A percentile compares a stretch with the other conserved stretches of the same genome.
These are phyloP conservation scores for Rhyacophila brunnea DNA, from an alignment of 1,140 invertebrate genomes.

Conservation along the genomic window DNA sequence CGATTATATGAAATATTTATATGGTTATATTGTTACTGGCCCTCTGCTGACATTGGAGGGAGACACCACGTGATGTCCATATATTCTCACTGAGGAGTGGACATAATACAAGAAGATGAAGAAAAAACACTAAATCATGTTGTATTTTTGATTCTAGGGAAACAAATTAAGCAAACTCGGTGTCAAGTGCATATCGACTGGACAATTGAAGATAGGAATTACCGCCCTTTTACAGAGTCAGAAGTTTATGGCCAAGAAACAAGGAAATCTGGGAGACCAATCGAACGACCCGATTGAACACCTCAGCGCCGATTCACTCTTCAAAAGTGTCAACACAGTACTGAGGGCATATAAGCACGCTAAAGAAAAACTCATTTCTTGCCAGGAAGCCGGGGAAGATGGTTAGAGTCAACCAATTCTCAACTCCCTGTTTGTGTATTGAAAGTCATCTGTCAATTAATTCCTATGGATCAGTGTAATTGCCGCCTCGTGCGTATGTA, in stretches of 20 bases:
- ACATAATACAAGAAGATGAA: too few species aligned
- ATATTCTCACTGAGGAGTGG: too few species aligned
- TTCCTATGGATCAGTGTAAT: too few species aligned
- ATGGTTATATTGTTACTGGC: too few species aligned
- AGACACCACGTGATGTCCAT: too few species aligned
- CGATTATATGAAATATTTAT: too few species aligned
- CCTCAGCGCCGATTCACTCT: slow-evolving; percentile 20
- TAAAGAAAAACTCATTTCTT: slow-evolving; percentile 20
- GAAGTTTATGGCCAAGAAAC: slow-evolving; percentile 4
- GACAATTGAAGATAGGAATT: slow-evolving; percentile 25
- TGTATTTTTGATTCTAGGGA: slow-evolving; percentile 18
- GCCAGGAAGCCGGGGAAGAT: background rate
- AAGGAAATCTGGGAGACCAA: background rate
- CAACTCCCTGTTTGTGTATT: too few species aligned
- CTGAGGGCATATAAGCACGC: slow-evolving; percentile 29
- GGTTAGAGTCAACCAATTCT: too few species aligned
- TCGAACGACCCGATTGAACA: slow-evolving; percentile 6
- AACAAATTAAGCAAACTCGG: slow-evolving; percentile 24
- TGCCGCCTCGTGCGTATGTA: too few species aligned
- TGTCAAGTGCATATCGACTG: slow-evolving; percentile 13
- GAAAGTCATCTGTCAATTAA: too few species aligned
- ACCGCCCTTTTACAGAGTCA: slow-evolving; percentile 26
- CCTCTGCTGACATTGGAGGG: too few species aligned
- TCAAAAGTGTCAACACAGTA: slow-evolving; percentile 30
- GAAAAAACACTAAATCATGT: too few species aligned